These are phyloP conservation scores for Caloenas nicobarica DNA, from an alignment of 2,113 vertebrate genomes.

Conservation along the genomic window DNA sequence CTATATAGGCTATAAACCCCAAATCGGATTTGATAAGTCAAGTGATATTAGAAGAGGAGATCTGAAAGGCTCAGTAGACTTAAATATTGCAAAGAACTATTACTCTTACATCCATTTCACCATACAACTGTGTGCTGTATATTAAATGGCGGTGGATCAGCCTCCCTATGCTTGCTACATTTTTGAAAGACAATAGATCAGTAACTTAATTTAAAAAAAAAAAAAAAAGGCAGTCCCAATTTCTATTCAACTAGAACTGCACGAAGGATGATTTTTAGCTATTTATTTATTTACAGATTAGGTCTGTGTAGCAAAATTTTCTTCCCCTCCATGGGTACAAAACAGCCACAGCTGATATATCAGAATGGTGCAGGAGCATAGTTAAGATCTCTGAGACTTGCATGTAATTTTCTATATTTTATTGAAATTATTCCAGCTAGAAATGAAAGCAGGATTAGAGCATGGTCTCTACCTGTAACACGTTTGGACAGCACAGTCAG, in stretches of 20 bases:
- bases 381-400: not conserved
- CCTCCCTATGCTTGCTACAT: not conserved
- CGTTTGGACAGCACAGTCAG: not conserved
- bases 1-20: not conserved
- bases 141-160: not conserved
- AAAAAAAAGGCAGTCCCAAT: not conserved
- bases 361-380: not conserved
- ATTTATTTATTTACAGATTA: not conserved
- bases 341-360: not conserved
- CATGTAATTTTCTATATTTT: not conserved
- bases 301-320: not conserved
- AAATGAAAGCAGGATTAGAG: not conserved
- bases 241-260: not conserved
- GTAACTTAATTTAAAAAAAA: not conserved
- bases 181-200: slow-evolving; percentile 26
- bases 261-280: not conserved
- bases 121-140: not conserved
- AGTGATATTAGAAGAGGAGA: slow-evolving; percentile 34
- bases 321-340: not conserved
- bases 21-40: slow-evolving; percentile 58
- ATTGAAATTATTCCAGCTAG: not conserved
- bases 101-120: not conserved
- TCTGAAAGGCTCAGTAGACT: slow-evolving; percentile 39
- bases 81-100: slow-evolving; percentile 35
- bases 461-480: not conserved